Evolutionary conservation across 2,113 vertebrate species (phyloP).

Genomic region (Microcebus griseorufus): DNA sequence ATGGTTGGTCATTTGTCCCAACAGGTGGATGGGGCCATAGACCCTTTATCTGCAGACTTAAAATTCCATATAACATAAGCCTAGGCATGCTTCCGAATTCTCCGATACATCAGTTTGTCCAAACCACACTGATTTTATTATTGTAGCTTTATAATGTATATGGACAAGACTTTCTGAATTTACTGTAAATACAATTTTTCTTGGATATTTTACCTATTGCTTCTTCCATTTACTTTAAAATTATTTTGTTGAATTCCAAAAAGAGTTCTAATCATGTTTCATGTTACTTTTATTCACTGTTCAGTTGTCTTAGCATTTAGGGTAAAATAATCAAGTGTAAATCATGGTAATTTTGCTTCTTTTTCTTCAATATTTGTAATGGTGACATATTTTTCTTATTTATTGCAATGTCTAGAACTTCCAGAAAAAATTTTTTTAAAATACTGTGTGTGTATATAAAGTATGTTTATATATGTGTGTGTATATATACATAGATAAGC

Average conservation of each 20-base stretch:
- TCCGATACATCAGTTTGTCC: not conserved
- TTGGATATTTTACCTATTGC: not conserved
- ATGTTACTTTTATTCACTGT: not conserved
- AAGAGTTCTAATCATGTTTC: not conserved
- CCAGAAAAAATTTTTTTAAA: not conserved
- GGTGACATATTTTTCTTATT: not conserved
- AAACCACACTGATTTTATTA: not conserved
- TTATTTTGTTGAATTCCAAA: not conserved
- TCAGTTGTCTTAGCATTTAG: not conserved
- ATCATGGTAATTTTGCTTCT: not conserved
- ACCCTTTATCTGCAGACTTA: not conserved
- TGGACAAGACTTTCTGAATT: not conserved
- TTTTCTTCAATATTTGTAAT: not conserved
- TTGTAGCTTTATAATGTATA: not conserved
- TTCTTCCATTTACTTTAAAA: not conserved
- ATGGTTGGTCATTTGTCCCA: not conserved
- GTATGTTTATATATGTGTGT: too few relatives aligned
- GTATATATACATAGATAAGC: too few relatives aligned
- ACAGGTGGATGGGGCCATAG: not conserved
- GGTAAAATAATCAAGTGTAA: not conserved
- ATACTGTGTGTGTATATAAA: not conserved
- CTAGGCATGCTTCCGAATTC: not conserved
- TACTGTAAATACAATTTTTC: not conserved
- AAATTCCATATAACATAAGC: not conserved
- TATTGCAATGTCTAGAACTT: not conserved